Evolutionary conservation across 2,113 vertebrate species (phyloP), one percentile per base, ranked within the genome.

Genomic region (Mirza zaza): DNA sequence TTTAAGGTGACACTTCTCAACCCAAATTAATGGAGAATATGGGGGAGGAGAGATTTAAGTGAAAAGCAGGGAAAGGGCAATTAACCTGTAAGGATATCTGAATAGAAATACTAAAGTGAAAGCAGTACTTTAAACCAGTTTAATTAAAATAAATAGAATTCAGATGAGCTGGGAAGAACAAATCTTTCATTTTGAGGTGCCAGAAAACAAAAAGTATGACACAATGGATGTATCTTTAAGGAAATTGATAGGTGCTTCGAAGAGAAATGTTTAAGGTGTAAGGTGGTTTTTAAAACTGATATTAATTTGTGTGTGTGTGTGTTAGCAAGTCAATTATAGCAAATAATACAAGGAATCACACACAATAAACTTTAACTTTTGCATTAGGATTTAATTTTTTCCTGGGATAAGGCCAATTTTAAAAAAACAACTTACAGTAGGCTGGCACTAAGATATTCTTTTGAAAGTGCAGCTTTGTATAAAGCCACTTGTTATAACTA

Each of bases 401-500:
- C 83, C 88, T 88, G 34, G 42, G 63, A 88, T 81, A 94, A 92
- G 55, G 68, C 11, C 88, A 95, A 70, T 94, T 93, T 94, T 86
- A 91, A 97, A 77, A 86, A 91, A 96, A 87, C 77, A 94, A 95
- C 18, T 84, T 39, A 83, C 12, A 45, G 45, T 45, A 45, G 68
- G 5, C 45, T 86, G 86, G 32, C 39, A 96, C 29, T 77, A 91
- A 83, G 42, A 79, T 71, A 84, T 84, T 79, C n/a, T 94, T 94
- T 81, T 89, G 39, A 89, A 84, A 42, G 95, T 82, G 13, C 29
- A 94, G 61, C 73, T 97, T 91, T 94, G 36, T 34, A 89, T 93
- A 95, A 96, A 96, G 70, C 32, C 48, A 80, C 34, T 92, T 96
- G 25, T 39, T 93, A 29, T 52, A 97, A 88, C 18, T 52, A 93